Conservation (phyloP, 2,797 vertebrate genomes). For the Mormyrops attenuatus region DNA sequence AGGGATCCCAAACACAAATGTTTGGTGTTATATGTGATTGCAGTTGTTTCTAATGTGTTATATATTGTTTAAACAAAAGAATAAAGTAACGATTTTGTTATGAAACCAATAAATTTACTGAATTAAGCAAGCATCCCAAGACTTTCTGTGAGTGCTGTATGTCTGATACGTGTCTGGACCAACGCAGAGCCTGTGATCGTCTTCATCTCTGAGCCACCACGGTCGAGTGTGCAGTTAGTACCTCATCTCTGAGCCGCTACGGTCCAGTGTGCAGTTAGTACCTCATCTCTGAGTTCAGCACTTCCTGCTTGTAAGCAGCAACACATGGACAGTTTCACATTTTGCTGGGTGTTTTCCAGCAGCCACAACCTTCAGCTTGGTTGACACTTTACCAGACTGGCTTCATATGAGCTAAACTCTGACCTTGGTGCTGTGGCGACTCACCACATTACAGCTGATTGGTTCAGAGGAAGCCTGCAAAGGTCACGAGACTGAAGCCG, state of each 20-base stretch:
- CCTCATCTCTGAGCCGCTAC: neutral
- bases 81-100: neutral
- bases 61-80: neutral
- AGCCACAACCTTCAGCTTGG: neutral
- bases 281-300: too few relatives aligned
- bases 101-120: neutral
- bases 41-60: neutral
- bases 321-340: too few relatives aligned
- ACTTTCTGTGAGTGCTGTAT: neutral
- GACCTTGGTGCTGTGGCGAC: neutral
- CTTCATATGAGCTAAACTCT: neutral
- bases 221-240: neutral
- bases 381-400: neutral
- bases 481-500: neutral
- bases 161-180: neutral
- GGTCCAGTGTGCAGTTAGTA: too few relatives aligned
- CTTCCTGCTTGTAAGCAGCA: neutral
- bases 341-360: neutral
- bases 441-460: neutral
- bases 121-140: neutral
- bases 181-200: neutral
- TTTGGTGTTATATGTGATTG: neutral
- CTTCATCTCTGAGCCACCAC: neutral
- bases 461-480: neutral
- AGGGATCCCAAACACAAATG: neutral